Base-by-base conservation (phyloP, 2,797 vertebrate species). In the Sciurus carolinensis region DNA sequence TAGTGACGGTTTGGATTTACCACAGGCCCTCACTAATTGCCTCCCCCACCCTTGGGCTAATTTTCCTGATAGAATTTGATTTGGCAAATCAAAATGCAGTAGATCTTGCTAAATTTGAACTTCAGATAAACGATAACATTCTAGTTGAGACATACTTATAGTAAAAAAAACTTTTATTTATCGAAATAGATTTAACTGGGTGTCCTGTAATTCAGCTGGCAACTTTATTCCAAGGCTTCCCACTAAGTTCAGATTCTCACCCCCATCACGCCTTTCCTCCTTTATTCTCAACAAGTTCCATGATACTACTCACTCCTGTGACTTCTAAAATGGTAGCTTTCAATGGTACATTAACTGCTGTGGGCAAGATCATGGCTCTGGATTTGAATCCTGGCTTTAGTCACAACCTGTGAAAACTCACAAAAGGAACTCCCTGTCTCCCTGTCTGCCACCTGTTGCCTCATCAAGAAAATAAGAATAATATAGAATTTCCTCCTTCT, bases 1-100 rank as follows among this genome's bases (percentile, higher is more conserved):
- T 92, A 81, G 77, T 72, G 97, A 50, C 54, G 20, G 72, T 3
- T 8, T 52, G 73, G 77, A 62, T 44, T 73, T 88, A 69, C 92
- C 81, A 75, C 88, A 87, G 24, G 57, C 30, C 26, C 44, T 90
- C 33, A 1, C 44, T 3, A 36, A 44, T 28, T 50, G 39, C 30
- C 64, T 28, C 12, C 17, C 47, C 24, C 33, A 66, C 1, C 0
- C 10, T 7, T 52, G 42, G 54, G 52, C 7, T 67, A 44, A 86
- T 36, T 24, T 66, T 30, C 10, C n/a, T 22, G 22, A 24, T 62
- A 44, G 44, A 94, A 44, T 62, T 62, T 71, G 33, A 36, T 66
- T 69, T 42, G 50, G 50, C 75, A 80, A 95, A 88, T 86, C 30
- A 88, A 95, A 97, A 87, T 72, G 20, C 64, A 94, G 39, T 15